Evolutionary conservation across 2,888 invertebrate genomes (phyloP).

Genomic region (Sipha maydis): DNA sequence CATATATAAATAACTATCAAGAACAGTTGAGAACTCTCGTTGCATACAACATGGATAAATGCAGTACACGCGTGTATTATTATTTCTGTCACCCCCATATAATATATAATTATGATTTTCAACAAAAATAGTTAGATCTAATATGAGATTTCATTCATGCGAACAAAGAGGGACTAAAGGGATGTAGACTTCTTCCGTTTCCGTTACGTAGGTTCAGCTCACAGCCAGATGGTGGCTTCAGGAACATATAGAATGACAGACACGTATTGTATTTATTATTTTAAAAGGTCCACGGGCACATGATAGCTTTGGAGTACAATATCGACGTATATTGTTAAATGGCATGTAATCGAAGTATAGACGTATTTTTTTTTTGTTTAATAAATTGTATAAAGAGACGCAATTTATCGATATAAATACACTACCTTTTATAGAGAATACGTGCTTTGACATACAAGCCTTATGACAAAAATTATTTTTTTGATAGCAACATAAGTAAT

Average conservation of each 20-base stretch:
- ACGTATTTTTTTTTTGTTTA: neutral
- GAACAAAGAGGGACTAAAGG: constrained; percentile 29
- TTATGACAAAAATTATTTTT: neutral
- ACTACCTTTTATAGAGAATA: neutral
- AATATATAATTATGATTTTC: neutral
- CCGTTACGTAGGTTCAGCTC: constrained; percentile 3
- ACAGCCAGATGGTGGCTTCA: constrained; percentile 43
- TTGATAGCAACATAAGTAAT: too few relatives aligned
- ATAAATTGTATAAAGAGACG: neutral
- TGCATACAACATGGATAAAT: neutral
- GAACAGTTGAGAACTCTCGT: neutral
- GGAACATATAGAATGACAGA: constrained; percentile 14
- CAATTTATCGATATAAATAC: neutral
- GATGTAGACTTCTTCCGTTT: constrained; percentile 40
- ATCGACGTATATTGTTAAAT: constrained; percentile 9
- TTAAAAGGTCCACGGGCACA: neutral
- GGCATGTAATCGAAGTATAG: neutral
- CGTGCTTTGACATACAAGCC: neutral
- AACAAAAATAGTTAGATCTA: constrained; percentile 22
- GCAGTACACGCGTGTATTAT: neutral
- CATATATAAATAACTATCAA: neutral
- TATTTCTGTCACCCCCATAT: neutral
- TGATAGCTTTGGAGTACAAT: constrained; percentile 9
- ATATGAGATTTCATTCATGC: constrained; percentile 28
- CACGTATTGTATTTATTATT: constrained; percentile 35